These are phyloP conservation scores for Patella depressa DNA, from an alignment of 2,888 invertebrate species.

Conservation along the genomic window DNA sequence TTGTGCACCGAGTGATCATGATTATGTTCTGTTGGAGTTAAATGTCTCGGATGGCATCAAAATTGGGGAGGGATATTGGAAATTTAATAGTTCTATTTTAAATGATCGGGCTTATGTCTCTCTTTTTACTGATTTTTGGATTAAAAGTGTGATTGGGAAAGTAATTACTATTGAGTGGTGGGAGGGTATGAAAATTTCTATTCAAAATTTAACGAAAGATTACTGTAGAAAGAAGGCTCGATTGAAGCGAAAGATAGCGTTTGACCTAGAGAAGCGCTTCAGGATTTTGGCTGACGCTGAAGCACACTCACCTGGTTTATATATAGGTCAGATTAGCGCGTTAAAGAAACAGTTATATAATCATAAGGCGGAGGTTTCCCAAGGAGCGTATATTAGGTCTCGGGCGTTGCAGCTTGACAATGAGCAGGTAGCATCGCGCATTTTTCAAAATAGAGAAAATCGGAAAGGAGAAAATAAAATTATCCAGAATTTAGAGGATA, in stretches of 20 bases:
- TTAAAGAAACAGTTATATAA: background rate
- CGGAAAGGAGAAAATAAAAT: background rate
- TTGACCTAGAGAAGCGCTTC: slow-evolving; percentile 3
- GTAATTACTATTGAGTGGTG: background rate
- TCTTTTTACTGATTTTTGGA: background rate
- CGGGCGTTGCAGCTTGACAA: background rate
- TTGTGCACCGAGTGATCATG: background rate
- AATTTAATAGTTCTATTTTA: background rate
- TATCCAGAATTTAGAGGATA: background rate
- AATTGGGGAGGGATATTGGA: slow-evolving; percentile 7
- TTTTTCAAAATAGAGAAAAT: background rate
- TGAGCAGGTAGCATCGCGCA: background rate
- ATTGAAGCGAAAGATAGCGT: background rate
- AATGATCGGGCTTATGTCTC: slow-evolving; percentile 1
- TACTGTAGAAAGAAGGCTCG: slow-evolving; percentile 3
- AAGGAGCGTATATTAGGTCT: slow-evolving; percentile 7
- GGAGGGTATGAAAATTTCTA: slow-evolving; percentile 3
- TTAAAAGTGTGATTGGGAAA: background rate
- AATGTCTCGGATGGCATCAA: background rate
- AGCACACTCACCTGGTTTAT: background rate
- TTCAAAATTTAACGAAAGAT: background rate
- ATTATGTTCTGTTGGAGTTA: background rate
- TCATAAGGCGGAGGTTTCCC: background rate
- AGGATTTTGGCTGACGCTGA: slow-evolving; percentile 8
- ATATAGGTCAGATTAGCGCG: background rate